These are phyloP conservation scores for Spisula subtruncata DNA, from an alignment of 2,888 invertebrate genomes.

Conservation along the genomic window DNA sequence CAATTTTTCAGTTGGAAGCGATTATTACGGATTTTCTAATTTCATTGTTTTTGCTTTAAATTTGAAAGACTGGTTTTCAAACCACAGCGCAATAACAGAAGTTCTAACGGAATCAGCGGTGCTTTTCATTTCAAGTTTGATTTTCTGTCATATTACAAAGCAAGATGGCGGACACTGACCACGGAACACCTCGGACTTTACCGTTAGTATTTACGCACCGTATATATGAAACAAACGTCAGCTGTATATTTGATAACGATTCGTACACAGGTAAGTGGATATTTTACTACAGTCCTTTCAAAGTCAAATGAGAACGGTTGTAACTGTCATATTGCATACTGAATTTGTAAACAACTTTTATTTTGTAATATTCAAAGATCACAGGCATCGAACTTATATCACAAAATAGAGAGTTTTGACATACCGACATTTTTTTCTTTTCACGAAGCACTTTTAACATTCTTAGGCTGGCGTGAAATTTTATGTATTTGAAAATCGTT, in stretches of 20 bases:
- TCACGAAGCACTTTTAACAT: too few species aligned
- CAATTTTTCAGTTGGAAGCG: neutral
- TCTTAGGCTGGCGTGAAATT: too few species aligned
- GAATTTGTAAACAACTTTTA: too few species aligned
- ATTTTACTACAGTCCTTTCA: too few species aligned
- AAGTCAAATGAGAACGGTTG: too few species aligned
- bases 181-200: slow-evolving; percentile 16
- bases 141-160: neutral
- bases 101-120: neutral
- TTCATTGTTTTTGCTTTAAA: too few species aligned
- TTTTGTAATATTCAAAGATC: too few species aligned
- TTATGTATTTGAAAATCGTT: too few species aligned
- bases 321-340: too few species aligned
- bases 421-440: too few species aligned
- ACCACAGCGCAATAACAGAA: neutral
- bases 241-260: slow-evolving; percentile 54
- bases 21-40: neutral
- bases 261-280: slow-evolving; percentile 47
- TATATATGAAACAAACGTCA: neutral
- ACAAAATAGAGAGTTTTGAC: too few species aligned
- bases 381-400: too few species aligned
- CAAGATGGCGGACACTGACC: slow-evolving; percentile 31
- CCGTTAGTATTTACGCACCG: slow-evolving; percentile 51
- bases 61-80: neutral
- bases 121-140: neutral